Conservation (phyloP, 2,888 invertebrate genomes). For the Stenodera caucasica region DNA sequence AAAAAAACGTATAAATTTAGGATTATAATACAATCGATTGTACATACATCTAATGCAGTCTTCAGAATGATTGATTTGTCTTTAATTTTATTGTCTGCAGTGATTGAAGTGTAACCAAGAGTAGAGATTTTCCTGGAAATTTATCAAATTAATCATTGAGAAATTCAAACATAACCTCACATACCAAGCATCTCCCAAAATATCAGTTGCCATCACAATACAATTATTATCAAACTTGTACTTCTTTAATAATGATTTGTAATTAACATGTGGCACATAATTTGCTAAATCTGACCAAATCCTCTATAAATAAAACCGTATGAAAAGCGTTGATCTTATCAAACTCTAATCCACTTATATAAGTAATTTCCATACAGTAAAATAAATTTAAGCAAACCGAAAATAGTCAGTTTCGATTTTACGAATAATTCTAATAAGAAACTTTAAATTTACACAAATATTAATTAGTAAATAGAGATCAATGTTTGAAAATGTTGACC, state of each 20-base stretch:
- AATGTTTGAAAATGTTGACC: not conserved
- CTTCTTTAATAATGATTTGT: not conserved
- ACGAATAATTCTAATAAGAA: too few relatives aligned
- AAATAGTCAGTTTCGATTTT: too few relatives aligned
- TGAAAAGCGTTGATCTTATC: not conserved
- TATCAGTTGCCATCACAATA: not conserved
- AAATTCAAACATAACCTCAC: conserved; percentile 20
- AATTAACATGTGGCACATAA: not conserved
- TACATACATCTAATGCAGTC: conserved; percentile 74
- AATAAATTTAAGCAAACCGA: too few relatives aligned
- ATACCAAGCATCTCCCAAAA: conserved; percentile 6
- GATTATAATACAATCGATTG: conserved; percentile 19
- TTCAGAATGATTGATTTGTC: conserved; percentile 67
- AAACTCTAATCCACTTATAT: too few relatives aligned
- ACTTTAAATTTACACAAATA: too few relatives aligned
- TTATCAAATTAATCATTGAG: not conserved
- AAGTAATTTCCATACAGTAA: too few relatives aligned
- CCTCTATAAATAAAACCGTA: not conserved
- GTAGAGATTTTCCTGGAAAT: conserved; percentile 71
- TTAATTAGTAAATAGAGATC: not conserved
- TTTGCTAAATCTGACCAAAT: not conserved
- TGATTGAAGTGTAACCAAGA: conserved; percentile 69
- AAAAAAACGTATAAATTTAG: not conserved
- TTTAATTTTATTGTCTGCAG: conserved; percentile 64
- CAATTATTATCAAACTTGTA: too few relatives aligned